phyloP scores from a whole-genome alignment of 2,797 vertebrate species.

The Liasis olivaceus region DNA sequence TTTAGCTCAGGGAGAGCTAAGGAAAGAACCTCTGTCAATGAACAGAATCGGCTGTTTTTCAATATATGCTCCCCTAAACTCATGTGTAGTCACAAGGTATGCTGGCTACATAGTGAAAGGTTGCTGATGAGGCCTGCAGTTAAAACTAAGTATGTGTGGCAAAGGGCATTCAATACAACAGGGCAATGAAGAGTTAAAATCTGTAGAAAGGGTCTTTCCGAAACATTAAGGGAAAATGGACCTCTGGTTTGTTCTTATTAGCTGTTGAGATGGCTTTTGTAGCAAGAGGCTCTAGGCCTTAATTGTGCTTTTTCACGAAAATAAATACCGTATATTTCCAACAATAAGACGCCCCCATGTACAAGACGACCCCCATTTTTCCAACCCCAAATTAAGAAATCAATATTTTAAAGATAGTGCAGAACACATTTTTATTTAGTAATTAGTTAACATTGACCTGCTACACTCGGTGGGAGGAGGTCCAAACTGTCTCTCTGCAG shows the following conservation, averaged over 20 bases:
- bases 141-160: not conserved
- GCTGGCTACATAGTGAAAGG: not conserved
- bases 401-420: no score
- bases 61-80: not conserved
- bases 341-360: no score
- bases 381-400: no score
- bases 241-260: not conserved
- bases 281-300: not conserved
- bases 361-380: no score
- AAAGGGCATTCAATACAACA: not conserved
- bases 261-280: not conserved
- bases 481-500: no score
- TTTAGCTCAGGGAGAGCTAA: not conserved
- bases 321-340: not conserved
- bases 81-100: not conserved
- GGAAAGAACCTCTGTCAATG: not conserved
- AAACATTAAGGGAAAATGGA: not conserved
- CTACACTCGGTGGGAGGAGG: no score
- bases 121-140: not conserved
- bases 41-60: not conserved
- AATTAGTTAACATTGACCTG: no score
- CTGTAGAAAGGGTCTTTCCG: not conserved
- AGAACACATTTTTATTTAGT: no score
- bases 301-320: not conserved
- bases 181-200: no score